Evolutionary conservation across 1,140 invertebrate species (phyloP).

Genomic region (Choristoneura fumiferana): DNA sequence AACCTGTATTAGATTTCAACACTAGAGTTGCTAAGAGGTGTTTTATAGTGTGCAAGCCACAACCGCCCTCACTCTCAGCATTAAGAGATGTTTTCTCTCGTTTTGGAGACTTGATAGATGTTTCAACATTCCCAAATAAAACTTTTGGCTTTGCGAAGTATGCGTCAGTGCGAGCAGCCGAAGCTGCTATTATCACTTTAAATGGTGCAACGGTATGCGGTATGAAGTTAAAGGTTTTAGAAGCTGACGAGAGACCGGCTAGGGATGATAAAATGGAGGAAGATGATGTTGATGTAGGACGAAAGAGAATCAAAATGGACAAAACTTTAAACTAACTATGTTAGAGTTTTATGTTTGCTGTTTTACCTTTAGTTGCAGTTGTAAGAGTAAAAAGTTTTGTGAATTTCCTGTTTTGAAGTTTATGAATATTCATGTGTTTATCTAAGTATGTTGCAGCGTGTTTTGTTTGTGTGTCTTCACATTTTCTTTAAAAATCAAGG

Average conservation of each 20-base stretch:
- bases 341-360: no score
- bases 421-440: no score
- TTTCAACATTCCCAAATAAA: slow-evolving; percentile 92
- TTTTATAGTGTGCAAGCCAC: slow-evolving; percentile 90
- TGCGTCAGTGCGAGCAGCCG: slow-evolving; percentile 87
- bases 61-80: slow-evolving; percentile 87
- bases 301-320: neutral
- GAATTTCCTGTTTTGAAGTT: no score
- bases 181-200: slow-evolving; percentile 86
- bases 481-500: no score
- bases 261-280: slow-evolving; percentile 31
- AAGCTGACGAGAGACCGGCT: slow-evolving; percentile 86
- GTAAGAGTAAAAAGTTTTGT: no score
- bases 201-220: slow-evolving; percentile 91
- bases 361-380: no score
- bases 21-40: slow-evolving; percentile 57
- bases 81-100: slow-evolving; percentile 93
- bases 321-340: no score
- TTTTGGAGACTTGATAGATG: slow-evolving; percentile 95
- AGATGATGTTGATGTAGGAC: slow-evolving; percentile 17
- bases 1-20: slow-evolving; percentile 83
- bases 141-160: slow-evolving; percentile 96
- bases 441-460: no score
- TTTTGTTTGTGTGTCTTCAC: no score
- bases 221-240: slow-evolving; percentile 90